Evolutionary conservation across 23 tunicate genomes (phyloP).

Genomic region (Styela clava): DNA sequence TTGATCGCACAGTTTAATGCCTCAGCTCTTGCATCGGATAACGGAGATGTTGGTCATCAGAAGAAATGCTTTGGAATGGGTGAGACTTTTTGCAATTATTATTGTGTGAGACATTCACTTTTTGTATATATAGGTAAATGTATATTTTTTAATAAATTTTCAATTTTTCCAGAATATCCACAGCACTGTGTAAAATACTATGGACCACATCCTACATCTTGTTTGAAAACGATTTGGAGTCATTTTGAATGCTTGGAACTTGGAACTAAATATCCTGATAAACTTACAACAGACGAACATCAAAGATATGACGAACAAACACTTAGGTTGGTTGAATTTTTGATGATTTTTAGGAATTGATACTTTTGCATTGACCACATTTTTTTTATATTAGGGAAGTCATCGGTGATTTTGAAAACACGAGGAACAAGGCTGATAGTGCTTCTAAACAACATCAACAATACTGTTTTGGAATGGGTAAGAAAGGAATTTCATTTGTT

Average conservation of each 20-base stretch:
- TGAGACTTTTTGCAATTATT: not conserved
- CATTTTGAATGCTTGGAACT: constrained; percentile 11
- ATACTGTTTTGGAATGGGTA: constrained; percentile 37
- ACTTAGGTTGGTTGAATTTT: not conserved
- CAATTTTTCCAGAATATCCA: constrained; percentile 23
- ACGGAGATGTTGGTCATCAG: constrained; percentile 14
- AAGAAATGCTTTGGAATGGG: constrained; percentile 37
- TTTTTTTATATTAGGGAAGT: constrained; percentile 5
- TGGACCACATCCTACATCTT: constrained; percentile 17
- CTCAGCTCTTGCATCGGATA: constrained; percentile 3
- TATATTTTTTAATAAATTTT: not conserved
- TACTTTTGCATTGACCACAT: not conserved
- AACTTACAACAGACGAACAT: constrained; percentile 7
- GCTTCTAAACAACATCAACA: constrained; percentile 8
- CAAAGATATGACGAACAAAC: not conserved
- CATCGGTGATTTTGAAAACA: not conserved
- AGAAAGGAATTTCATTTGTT: too few species aligned
- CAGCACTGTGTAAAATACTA: constrained; percentile 22
- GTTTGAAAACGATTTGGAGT: constrained; percentile 32
- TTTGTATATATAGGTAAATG: not conserved
- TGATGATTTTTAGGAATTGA: not conserved
- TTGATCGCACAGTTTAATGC: constrained; percentile 2
- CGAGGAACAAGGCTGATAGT: constrained; percentile 7
- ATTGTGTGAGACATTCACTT: not conserved
- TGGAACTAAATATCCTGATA: constrained; percentile 25